Evolutionary conservation across 1,140 invertebrate genomes (phyloP).

Genomic region (Sycobia sp.): DNA sequence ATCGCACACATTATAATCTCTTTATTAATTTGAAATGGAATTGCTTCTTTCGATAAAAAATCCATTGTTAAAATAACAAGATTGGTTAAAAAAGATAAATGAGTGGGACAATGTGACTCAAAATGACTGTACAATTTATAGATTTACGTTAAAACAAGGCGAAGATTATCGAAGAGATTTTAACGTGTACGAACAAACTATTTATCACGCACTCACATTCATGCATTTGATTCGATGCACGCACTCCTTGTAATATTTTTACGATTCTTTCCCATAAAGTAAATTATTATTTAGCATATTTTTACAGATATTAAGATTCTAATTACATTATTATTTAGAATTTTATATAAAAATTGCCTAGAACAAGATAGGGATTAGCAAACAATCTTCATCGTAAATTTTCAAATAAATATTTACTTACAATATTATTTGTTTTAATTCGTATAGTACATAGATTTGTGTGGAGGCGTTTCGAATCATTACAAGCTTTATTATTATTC

Average conservation of each 20-base stretch:
- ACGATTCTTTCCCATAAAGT: neutral
- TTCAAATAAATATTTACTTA: neutral
- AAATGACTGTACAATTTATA: neutral
- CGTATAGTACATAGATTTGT: neutral
- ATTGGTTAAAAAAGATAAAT: neutral
- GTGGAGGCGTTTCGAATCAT: neutral
- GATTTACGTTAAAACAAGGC: conserved; percentile 8
- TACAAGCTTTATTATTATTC: conserved; percentile 1
- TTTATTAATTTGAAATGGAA: too few relatives aligned
- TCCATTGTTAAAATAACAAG: conserved; percentile 5
- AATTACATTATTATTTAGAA: neutral
- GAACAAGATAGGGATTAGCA: too few relatives aligned
- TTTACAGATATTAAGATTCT: neutral
- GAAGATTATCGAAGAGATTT: conserved; percentile 9
- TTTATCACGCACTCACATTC: conserved; percentile 16
- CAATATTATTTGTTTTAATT: neutral
- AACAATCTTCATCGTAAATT: neutral
- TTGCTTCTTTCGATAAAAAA: neutral
- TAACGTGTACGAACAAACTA: conserved; percentile 5
- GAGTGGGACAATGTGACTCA: neutral
- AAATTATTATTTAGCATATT: neutral
- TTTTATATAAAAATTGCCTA: conserved; percentile 16
- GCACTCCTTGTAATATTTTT: conserved; percentile 10
- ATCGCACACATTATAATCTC: conserved; percentile 21
- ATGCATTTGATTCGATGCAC: conserved; percentile 10